Evolutionary conservation across 2,797 vertebrate genomes (phyloP).

Genomic region (Erpetoichthys calabaricus): DNA sequence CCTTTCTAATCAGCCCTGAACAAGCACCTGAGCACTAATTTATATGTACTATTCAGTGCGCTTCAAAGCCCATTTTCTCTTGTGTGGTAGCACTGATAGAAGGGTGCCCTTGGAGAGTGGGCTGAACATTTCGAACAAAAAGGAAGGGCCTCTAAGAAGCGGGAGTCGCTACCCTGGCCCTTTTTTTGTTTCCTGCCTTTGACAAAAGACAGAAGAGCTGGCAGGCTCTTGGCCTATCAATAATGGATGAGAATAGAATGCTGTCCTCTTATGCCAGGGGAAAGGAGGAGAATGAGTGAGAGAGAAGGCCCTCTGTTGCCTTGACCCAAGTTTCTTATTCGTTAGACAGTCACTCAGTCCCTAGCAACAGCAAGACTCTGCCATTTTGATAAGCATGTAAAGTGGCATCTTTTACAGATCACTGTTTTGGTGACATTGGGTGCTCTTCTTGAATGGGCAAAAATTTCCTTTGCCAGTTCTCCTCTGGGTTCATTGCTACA

Average conservation of each 20-base stretch:
- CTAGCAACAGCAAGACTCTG: slow-evolving; percentile 3
- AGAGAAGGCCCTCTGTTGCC: slow-evolving; percentile 21
- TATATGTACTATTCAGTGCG: slow-evolving; percentile 28
- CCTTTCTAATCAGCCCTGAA: slow-evolving; percentile 38
- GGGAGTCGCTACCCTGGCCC: slow-evolving; percentile 42
- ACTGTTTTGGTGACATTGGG: background rate
- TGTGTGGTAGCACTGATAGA: slow-evolving; percentile 30
- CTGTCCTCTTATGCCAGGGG: slow-evolving; percentile 40
- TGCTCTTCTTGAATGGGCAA: background rate
- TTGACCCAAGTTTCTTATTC: slow-evolving; percentile 17
- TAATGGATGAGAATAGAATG: slow-evolving; percentile 50
- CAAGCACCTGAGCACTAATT: slow-evolving; percentile 39
- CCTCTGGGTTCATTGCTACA: too few species aligned
- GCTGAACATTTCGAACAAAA: slow-evolving; percentile 43
- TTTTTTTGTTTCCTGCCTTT: slow-evolving; percentile 24
- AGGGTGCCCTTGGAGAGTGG: slow-evolving; percentile 37
- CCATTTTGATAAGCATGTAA: slow-evolving; percentile 2
- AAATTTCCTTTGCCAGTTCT: slow-evolving; percentile 6
- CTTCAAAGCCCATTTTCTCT: slow-evolving; percentile 36
- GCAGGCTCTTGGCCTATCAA: slow-evolving; percentile 54
- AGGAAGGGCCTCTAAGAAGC: slow-evolving; percentile 32
- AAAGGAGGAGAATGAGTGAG: slow-evolving; percentile 18
- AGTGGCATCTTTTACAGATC: background rate
- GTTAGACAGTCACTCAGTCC: slow-evolving; percentile 7
- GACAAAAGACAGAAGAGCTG: slow-evolving; percentile 39